Percentiles rank a stretch among this genome's conserved stretches.
These are phyloP conservation scores for Microctenopoma steveboyesi DNA, from an alignment of 2,797 vertebrate genomes.

Conservation along the genomic window DNA sequence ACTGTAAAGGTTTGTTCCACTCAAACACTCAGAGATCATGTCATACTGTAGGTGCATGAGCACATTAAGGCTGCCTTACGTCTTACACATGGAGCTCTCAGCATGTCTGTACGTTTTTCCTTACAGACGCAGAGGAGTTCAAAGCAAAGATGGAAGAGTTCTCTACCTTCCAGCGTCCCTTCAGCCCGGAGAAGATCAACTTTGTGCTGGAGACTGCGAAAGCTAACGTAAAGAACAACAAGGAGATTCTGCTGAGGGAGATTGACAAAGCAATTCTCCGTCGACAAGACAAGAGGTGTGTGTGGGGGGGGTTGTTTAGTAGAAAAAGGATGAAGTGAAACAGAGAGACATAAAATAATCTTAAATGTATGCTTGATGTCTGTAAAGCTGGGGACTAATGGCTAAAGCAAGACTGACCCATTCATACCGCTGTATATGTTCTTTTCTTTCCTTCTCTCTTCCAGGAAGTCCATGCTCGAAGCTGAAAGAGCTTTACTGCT, in stretches of 20 bases:
- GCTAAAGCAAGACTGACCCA: background rate
- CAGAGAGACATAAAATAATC: background rate
- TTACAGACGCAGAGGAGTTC: constrained; percentile 57
- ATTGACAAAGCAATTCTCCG: constrained; percentile 51
- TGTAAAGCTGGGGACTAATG: background rate
- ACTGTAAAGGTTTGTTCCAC: constrained; percentile 65
- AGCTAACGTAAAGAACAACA: constrained; percentile 67
- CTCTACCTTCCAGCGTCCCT: constrained; percentile 63
- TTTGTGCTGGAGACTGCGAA: constrained; percentile 47
- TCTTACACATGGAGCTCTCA: no score
- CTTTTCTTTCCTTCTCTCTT: background rate
- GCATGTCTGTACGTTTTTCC: background rate
- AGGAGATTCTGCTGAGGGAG: constrained; percentile 62
- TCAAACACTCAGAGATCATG: background rate
- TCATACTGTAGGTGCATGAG: no score
- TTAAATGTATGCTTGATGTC: no score
- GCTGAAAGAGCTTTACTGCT: no score
- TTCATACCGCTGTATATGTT: background rate
- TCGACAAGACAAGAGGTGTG: constrained; percentile 26
- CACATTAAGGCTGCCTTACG: no score
- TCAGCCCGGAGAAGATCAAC: constrained; percentile 44
- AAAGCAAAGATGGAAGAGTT: constrained; percentile 58
- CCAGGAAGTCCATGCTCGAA: background rate
- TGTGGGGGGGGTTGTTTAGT: no score
- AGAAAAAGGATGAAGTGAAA: background rate